Evolutionary conservation across 2,888 invertebrate species (phyloP), one percentile per base, ranked within the genome.

Genomic region (Drosophila subquinaria): DNA sequence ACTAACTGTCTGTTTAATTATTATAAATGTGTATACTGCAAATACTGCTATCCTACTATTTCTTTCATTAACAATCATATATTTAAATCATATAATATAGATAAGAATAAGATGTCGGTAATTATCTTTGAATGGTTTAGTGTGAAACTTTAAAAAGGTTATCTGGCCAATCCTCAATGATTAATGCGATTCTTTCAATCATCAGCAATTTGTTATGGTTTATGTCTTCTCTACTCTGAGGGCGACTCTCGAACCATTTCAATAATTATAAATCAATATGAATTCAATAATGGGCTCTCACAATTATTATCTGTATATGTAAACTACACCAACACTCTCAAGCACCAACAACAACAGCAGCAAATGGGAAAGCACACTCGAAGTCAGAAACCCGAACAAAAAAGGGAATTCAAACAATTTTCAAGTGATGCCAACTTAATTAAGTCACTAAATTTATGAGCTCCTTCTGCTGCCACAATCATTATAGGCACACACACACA

Each of bases 381-480:
- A 45, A 67, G 30, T 40, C 35, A 45, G 30, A 27, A 43, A 40
- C 70, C 68, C 59, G 35, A 63, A 66, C 52, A 57, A 53, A 56
- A 51, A 55, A 55, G 68, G 67, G 76, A 80, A 82, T 86, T 83
- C 73, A 82, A 86, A 83, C 79, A 76, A 86, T 88, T 89, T 87
- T 86, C 86, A 88, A 88, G 82, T 81, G 89, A 78, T 78, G 87
- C 83, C 86, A 89, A 90, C 88, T 91, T 90, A 91, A 90, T 91
- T 91, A 90, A 90, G 91, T 79, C 83, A 82, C 84, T 81, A 88
- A 89, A 91, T 91, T 91, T 91, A 91, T 91, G 91, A 82, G 82
- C 81, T 84, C 35, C 86, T 81, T 78, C 70, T 87, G 43, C 36
- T 51, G 64, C 45, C 48, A 48, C 50, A 42, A 56, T 72, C 79